Evolutionary conservation across 2,113 vertebrate genomes (phyloP), one percentile per base, ranked within the genome.

Genomic region (Struthidea cinerea): DNA sequence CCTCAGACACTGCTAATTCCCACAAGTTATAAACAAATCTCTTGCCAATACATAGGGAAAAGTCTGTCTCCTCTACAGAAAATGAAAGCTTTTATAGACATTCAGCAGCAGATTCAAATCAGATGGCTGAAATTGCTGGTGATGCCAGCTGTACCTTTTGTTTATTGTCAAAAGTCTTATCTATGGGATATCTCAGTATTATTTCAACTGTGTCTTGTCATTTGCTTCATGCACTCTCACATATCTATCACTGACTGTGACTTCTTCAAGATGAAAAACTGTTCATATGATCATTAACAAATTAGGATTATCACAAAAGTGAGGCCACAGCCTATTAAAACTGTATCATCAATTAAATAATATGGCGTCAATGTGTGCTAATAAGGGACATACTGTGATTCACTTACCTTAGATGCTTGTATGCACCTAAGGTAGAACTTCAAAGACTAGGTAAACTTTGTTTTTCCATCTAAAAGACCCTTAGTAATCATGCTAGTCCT

Each of bases 171-270:
- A 79, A 91, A 75, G 23, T 49, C 28, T 56, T 65, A 85, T 22
- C 35, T 61, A 52, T 46, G 65, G 44, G 28, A 68, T 70, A 42
- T 17, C 11, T 56, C 27, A 56, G 10, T 42, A 30, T 47, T 56
- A 49, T 69, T 78, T 70, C n/a, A 74, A 50, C 32, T 70, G 13
- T 42, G 18, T 65, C 30, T 85, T 88, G 37, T 7, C 60, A 33
- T 8, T 32, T 82, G 21, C 47, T 74, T 82, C 50, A 70, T 30
- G 3, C 21, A 39, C 2, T 74, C 28, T 68, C 11, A 26, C 21
- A 42, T 47, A 15, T n/a, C 55, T 47, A 35, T n/a, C 42, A 65
- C 4, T 26, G 17, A 78, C 6, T 16, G 9, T 0, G 1, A 39
- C 26, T 74, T 84, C 9, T 73, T 53, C 50, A 88, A 79, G 16